A percentile compares a stretch with the other conserved stretches of the same genome.
Conservation (phyloP, 2,888 invertebrate species). For the Galerucella pusilla region DNA sequence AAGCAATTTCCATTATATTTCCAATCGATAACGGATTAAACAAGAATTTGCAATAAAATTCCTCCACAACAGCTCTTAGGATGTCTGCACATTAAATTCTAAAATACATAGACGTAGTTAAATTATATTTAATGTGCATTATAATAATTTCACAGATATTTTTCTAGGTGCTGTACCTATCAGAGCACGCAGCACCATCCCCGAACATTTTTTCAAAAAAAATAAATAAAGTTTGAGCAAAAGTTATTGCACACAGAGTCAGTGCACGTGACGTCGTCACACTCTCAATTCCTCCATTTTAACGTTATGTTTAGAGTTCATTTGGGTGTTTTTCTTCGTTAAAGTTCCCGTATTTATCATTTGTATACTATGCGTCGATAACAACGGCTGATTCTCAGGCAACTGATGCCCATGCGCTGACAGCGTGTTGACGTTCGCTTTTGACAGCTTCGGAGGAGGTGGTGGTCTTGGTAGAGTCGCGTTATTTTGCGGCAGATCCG, state of each 20-base stretch:
- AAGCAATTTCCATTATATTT: not conserved
- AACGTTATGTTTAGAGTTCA: conserved; percentile 70
- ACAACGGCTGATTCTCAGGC: conserved; percentile 75
- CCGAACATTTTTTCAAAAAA: conserved; percentile 7
- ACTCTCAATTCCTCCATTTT: conserved; percentile 86
- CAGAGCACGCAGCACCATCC: conserved; percentile 6
- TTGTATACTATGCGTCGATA: conserved; percentile 82
- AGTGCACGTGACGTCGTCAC: conserved; percentile 69
- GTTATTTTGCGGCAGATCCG: conserved; percentile 80
- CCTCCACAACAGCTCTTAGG: not conserved
- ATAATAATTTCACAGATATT: not conserved
- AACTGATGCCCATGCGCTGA: conserved; percentile 68
- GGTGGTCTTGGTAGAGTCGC: conserved; percentile 78
- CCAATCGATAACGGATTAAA: not conserved
- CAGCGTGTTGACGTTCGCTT: conserved; percentile 69
- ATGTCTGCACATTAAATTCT: not conserved
- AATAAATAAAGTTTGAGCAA: conserved; percentile 51
- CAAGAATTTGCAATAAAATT: not conserved
- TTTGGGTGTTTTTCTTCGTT: conserved; percentile 79
- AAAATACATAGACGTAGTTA: not conserved
- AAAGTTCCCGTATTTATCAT: conserved; percentile 81
- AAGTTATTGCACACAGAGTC: conserved; percentile 53
- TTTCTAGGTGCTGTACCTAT: conserved; percentile 2
- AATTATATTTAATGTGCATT: conserved; percentile 1
- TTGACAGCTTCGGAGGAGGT: conserved; percentile 79